Base-by-base conservation (phyloP, 2,888 invertebrate species). In the Lingula anatina region DNA sequence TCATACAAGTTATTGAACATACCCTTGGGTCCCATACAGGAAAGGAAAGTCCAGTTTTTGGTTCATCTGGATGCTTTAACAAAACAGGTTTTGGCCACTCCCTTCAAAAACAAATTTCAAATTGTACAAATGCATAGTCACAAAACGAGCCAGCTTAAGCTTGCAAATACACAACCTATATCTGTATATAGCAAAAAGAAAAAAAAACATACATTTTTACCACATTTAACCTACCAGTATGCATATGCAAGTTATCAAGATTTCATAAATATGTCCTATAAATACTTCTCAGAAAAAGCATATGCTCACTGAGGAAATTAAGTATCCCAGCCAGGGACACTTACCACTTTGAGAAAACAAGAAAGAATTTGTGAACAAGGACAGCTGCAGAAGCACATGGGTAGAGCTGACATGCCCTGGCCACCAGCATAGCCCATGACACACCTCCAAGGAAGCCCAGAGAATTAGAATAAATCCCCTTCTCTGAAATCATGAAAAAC, bases 341-440 rank as follows among this genome's bases (percentile, higher is more conserved):
- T 59, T 52, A 78, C 97, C 99, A 99, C 75, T 90, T 89, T 35
- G 92, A 91, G 79, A 95, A 97, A 12, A 99, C 94, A 47, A 96
- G 84, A 81, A 99, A 99, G 83, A 99, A 97, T 79, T 97, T 97
- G 78, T 96, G 90, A 47, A 99, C 89, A 59, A 99, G 80, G 0
- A 93, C 94, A 2, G 96, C 88, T 0, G 97, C 89, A 28, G 88
- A 85, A 1, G 97, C 97, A 79, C 95, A 94, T 3, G 99, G 99
- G 81, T 99, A 99, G 35, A 99, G 81, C 77, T 99, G 99, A 76
- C 97, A 99, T 0, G 95, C 95, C 57, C 97, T 83, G 0, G 99
- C 99, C 0, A 97, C 97, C 48, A 99, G 80, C 92, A 99, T 99
- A 2, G 99, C 99, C 99, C 99, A 99, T 0, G 96, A 94, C 9